Base-by-base conservation (phyloP, 2,113 vertebrate species). In the Thunnus thynnus region DNA sequence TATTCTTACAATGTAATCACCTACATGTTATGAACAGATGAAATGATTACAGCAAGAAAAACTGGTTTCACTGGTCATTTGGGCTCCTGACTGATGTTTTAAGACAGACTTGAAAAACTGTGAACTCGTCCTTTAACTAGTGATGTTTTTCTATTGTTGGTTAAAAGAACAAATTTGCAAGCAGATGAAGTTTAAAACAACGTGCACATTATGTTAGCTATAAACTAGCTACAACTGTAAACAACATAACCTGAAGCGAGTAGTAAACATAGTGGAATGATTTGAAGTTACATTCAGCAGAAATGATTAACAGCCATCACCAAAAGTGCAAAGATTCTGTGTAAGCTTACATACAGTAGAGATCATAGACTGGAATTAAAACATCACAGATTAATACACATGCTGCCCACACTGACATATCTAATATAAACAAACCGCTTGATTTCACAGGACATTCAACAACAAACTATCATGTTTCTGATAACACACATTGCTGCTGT, bases 241-340 rank as follows among this genome's bases (percentile, higher is more conserved):
- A 61, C 44, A 27, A 30, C 52, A 13, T 8, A 13, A 57, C 78
- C 41, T 52, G 13, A 2, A 67, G 55, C 41, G 1, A 56, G 46
- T 5, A 22, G 71, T 61, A 74, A 83, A 88, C 65, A 32, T 2
- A 32, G 51, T 56, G 90, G 90, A 93, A 91, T 91, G 90, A 52
- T 66, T 2, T 44, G 51, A 90, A 83, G 83, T 86, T 86, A 88
- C 88, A 88, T 89, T 90, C 88, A 86, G 75, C 69, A 30, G 20
- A 1, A 64, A 61, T 0, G 10, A 75, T 57, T 46, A 13, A 11
- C 82, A 56, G 81, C 78, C 71, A 14, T 68, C 18, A 60, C 65
- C 73, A 1, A 30, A 11, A 76, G 88, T 91, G 88, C 89, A 90
- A 76, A 77, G 54, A 62, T 16, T 56, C 71, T 60, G 22, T 6